These are phyloP conservation scores for Forbesichthys agassizii DNA, from an alignment of 2,113 vertebrate genomes.

Conservation along the genomic window DNA sequence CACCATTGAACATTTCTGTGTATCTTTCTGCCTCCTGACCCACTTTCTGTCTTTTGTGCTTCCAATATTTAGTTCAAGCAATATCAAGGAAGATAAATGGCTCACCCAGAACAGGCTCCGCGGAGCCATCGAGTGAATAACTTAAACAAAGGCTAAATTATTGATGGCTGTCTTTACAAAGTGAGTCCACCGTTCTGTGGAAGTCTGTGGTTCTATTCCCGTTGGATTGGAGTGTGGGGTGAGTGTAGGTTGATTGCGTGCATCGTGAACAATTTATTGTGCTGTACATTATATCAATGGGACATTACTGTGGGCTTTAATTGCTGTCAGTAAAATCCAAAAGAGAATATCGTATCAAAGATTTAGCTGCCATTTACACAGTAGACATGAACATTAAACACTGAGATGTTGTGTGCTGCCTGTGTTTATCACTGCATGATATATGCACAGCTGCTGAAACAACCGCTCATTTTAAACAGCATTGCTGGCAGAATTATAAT, in stretches of 20 bases:
- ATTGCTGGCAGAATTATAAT: too few species aligned
- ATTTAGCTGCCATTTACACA: slow-evolving; percentile 5
- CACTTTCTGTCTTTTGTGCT: slow-evolving; percentile 60
- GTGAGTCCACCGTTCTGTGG: background rate
- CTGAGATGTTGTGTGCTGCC: slow-evolving; percentile 8
- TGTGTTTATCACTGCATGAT: slow-evolving; percentile 39
- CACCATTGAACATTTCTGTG: slow-evolving; percentile 50
- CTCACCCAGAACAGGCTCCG: slow-evolving; percentile 23
- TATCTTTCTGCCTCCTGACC: slow-evolving; percentile 47
- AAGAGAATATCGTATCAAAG: slow-evolving; percentile 4
- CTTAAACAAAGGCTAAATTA: slow-evolving; percentile 41
- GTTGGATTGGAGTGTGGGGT: slow-evolving; percentile 28
- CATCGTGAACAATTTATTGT: slow-evolving; percentile 22
- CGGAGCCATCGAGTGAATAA: slow-evolving; percentile 33
- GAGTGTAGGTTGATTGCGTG: slow-evolving; percentile 18
- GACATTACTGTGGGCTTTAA: background rate
- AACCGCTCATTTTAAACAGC: too few species aligned
- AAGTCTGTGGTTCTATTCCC: slow-evolving; percentile 11
- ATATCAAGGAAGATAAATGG: slow-evolving; percentile 44
- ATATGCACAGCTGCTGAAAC: slow-evolving; percentile 44
- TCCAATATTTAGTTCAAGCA: slow-evolving; percentile 60
- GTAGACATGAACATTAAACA: slow-evolving; percentile 4
- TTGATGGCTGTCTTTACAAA: slow-evolving; percentile 28
- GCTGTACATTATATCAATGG: slow-evolving; percentile 25
- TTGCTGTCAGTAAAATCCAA: slow-evolving; percentile 9